These are phyloP conservation scores for Ataeniobius toweri DNA, from an alignment of 2,797 vertebrate species.

Conservation along the genomic window DNA sequence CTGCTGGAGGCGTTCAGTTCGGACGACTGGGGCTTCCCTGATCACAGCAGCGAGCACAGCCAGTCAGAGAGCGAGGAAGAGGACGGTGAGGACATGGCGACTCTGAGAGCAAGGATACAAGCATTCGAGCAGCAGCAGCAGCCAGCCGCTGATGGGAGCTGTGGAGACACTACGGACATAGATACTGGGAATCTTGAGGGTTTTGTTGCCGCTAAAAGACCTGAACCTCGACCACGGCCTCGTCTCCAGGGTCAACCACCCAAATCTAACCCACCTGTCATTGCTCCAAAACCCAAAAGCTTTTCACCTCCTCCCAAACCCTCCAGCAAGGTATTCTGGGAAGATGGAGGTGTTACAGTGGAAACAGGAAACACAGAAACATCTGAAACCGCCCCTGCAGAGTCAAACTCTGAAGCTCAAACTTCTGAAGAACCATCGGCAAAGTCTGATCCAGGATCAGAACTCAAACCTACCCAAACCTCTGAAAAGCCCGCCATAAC, in stretches of 20 bases:
- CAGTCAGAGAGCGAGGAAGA: constrained; percentile 61
- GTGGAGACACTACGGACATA: constrained; percentile 34
- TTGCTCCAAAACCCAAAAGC: constrained; percentile 74
- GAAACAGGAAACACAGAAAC: background rate
- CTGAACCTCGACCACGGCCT: constrained; percentile 85
- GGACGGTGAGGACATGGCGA: constrained; percentile 60
- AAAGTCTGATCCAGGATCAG: constrained; percentile 26
- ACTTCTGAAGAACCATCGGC: background rate
- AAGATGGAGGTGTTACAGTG: constrained; percentile 64
- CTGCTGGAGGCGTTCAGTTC: constrained; percentile 79
- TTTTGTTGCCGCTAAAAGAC: constrained; percentile 70
- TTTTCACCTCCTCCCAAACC: constrained; percentile 78
- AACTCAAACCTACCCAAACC: constrained; percentile 8
- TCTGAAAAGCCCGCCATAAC: constrained; percentile 27
- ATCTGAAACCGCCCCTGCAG: background rate
- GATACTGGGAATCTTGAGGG: background rate
- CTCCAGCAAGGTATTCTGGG: constrained; percentile 77
- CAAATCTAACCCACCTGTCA: constrained; percentile 70
- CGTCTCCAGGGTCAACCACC: constrained; percentile 75
- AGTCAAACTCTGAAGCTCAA: background rate
- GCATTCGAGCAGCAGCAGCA: constrained; percentile 83
- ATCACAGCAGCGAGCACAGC: constrained; percentile 50
- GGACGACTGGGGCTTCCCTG: constrained; percentile 68
- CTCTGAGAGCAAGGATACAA: constrained; percentile 85
- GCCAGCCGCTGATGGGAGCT: constrained; percentile 60